Evolutionary conservation across 2,113 vertebrate genomes (phyloP), one percentile per base, ranked within the genome.

Genomic region (zebrafish (Danio rerio)): DNA sequence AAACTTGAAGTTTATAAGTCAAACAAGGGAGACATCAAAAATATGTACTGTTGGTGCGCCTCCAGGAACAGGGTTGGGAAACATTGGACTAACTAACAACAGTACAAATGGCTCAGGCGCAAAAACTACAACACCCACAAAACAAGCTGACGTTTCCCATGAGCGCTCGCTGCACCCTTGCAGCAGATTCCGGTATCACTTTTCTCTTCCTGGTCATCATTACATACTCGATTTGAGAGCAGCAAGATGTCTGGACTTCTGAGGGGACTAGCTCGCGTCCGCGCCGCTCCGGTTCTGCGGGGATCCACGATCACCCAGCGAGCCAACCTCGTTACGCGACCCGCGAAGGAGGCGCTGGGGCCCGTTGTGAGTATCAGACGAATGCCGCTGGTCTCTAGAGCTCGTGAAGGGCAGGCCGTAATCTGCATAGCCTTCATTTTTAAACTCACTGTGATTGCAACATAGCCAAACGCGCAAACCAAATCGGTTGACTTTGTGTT

Each of bases 221-320:
- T 76, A 72, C 52, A 59, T 50, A 53, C 42, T 52, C 18, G 6
- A 45, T 40, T 45, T 16, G 3, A 18, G 18, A 55, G 21, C 6
- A 12, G 13, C 40, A 83, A 78, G n/a, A 90, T 91, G 90, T 86
- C 87, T 13, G 88, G 53, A 5, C 21, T 89, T 16, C 21, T 89
- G n/a, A 70, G 84, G 56, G 88, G 84, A 69, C 9, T 89, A 42
- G 62, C 76, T 45, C 63, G 78, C 1, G n/a, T 84, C 63, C 82
- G 86, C 50, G 43, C 72, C 42, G 82, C 72, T 20, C 70, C 82
- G 43, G 80, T 45, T 81, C 43, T 87, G 70, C 85, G 86, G 47
- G 74, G 80, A 21, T 53, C 80, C 4, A 53, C 31, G 20, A 40
- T 89, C 52, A 68, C 45, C 21, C 88, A 84, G 80, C 81, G 86